Conservation (phyloP, 2,797 vertebrate genomes). For the Hipposideros larvatus region DNA sequence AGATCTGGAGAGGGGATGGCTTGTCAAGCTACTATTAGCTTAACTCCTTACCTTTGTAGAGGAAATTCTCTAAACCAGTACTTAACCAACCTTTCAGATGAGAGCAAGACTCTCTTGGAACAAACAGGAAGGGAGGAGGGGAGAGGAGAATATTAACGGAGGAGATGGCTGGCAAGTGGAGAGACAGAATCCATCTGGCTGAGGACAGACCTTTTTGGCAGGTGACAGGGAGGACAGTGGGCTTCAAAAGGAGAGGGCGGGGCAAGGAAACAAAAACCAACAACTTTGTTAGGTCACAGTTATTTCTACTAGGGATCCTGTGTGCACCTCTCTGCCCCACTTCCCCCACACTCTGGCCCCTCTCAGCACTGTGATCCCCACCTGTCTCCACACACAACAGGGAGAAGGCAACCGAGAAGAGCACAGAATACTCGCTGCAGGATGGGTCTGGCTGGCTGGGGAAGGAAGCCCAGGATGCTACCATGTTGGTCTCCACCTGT, state of each 20-base stretch:
- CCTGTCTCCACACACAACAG: not conserved
- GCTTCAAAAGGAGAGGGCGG: conserved; percentile 22
- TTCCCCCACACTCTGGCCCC: not conserved
- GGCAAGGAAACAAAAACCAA: conserved; percentile 7
- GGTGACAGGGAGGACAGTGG: not conserved
- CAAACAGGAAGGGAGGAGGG: not conserved
- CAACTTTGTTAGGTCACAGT: not conserved
- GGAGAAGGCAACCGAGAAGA: not conserved
- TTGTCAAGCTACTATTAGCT: not conserved
- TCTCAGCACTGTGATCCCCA: not conserved
- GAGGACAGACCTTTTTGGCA: not conserved
- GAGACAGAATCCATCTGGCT: not conserved
- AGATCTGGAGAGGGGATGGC: not conserved
- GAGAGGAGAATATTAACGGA: not conserved
- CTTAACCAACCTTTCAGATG: conserved; percentile 17
- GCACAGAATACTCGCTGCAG: not conserved
- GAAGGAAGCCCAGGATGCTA: not conserved
- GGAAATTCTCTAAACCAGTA: conserved; percentile 4
- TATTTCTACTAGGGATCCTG: not conserved
- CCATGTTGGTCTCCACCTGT: not conserved
- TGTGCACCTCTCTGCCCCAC: not conserved
- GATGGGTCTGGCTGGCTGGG: not conserved
- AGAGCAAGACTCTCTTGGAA: conserved; percentile 31
- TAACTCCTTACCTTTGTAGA: conserved; percentile 17
- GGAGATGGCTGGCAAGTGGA: not conserved